Evolutionary conservation across 1,140 invertebrate species (phyloP).

Genomic region (Nasonia vitripennis): DNA sequence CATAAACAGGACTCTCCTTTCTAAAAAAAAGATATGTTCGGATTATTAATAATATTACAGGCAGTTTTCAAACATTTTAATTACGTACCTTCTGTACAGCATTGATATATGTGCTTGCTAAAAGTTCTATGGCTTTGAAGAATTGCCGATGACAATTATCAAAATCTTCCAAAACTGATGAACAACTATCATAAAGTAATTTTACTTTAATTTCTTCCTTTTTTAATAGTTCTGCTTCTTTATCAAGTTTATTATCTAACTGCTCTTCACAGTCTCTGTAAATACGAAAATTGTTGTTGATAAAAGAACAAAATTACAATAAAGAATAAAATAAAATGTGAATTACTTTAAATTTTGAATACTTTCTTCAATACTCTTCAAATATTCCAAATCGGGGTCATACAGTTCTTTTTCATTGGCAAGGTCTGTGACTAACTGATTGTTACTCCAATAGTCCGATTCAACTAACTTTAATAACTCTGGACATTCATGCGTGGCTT

Average conservation of each 20-base stretch:
- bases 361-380: constrained; percentile 61
- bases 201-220: constrained; percentile 62
- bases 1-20: constrained; percentile 62
- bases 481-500: constrained; percentile 62
- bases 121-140: constrained; percentile 58
- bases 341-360: constrained; percentile 65
- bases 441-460: constrained; percentile 52
- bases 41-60: neutral
- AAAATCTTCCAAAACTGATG: constrained; percentile 60
- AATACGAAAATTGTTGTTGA: neutral
- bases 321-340: constrained; percentile 40
- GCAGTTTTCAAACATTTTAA: neutral
- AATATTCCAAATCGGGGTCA: constrained; percentile 62
- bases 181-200: constrained; percentile 63
- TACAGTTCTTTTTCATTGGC: constrained; percentile 62
- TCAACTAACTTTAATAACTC: constrained; percentile 62
- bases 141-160: constrained; percentile 62
- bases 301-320: constrained; percentile 17
- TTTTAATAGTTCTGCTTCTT: constrained; percentile 59
- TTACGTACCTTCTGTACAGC: constrained; percentile 63
- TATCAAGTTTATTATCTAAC: constrained; percentile 65
- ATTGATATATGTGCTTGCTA: constrained; percentile 64
- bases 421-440: constrained; percentile 54
- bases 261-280: constrained; percentile 42
- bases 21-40: constrained; percentile 53